Conservation (phyloP, 2,113 vertebrate species). For the Glaucidium brasilianum region DNA sequence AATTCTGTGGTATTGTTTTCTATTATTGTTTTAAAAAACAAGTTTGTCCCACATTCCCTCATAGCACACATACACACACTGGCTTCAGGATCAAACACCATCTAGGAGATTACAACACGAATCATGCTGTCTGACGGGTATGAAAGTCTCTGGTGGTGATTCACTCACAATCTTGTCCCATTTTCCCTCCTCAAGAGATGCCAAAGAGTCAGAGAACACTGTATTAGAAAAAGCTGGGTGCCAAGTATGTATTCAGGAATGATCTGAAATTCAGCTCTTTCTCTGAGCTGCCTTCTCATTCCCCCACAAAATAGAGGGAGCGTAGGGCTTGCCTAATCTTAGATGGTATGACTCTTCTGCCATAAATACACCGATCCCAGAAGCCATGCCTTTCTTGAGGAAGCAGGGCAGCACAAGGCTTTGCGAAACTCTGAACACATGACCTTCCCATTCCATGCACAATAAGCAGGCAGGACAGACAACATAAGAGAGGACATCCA, state of each 20-base stretch:
- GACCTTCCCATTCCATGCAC: neutral
- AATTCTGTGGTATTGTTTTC: neutral
- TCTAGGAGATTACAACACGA: neutral
- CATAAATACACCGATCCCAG: neutral
- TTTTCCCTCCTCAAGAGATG: neutral
- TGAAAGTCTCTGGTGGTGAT: neutral
- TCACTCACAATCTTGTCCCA: neutral
- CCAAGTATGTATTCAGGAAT: neutral
- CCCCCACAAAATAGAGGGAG: neutral
- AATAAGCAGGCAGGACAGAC: neutral
- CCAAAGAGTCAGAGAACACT: neutral
- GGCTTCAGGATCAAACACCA: neutral
- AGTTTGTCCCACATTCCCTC: neutral
- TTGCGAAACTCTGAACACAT: neutral
- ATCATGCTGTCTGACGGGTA: neutral
- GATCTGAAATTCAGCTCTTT: neutral
- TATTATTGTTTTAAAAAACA: neutral
- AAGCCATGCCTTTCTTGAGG: neutral
- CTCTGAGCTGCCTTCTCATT: neutral
- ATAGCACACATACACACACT: neutral
- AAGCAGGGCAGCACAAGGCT: neutral
- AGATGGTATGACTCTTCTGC: neutral
- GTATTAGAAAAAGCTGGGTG: neutral
- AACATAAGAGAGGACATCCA: neutral
- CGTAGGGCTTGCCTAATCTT: neutral